Evolutionary conservation across 35 echinoderm and acorn worm genomes (phyloP).

Genomic region (Ophioderma brevispina): DNA sequence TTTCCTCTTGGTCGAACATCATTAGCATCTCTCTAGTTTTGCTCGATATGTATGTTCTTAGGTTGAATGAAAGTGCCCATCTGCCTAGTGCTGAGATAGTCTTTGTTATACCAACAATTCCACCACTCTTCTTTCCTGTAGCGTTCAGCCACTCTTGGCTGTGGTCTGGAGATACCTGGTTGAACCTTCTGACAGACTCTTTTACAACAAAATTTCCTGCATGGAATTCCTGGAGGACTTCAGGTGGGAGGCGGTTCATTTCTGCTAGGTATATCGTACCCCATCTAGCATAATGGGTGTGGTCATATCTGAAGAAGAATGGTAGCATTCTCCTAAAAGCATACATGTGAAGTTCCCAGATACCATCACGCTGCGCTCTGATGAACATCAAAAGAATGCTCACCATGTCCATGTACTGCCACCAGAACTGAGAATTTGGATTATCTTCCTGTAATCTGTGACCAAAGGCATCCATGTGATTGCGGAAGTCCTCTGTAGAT

Average conservation of each 20-base stretch:
- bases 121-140: slow-evolving; percentile 51
- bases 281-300: slow-evolving; percentile 53
- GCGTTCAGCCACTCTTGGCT: slow-evolving; percentile 36
- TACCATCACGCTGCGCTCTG: slow-evolving; percentile 45
- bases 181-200: slow-evolving; percentile 41
- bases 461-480: slow-evolving; percentile 50
- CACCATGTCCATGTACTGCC: slow-evolving; percentile 50
- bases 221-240: slow-evolving; percentile 16
- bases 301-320: slow-evolving; percentile 51
- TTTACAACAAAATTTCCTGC: slow-evolving; percentile 70
- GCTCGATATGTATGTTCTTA: slow-evolving; percentile 23
- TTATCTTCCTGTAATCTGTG: slow-evolving; percentile 3
- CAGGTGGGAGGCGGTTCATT: slow-evolving; percentile 40
- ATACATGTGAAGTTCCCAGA: slow-evolving; percentile 51
- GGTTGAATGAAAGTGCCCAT: slow-evolving; percentile 62
- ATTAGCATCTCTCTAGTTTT: slow-evolving; percentile 24
- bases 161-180: slow-evolving; percentile 69
- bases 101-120: slow-evolving; percentile 65
- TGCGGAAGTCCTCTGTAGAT: slow-evolving; percentile 15
- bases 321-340: slow-evolving; percentile 51
- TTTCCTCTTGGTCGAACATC: neutral
- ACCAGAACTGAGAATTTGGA: slow-evolving; percentile 2
- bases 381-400: slow-evolving; percentile 14
- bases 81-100: slow-evolving; percentile 36
- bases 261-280: slow-evolving; percentile 46